Base-by-base conservation (phyloP, 2,888 invertebrate species). In the Synanthedon vespiformis region DNA sequence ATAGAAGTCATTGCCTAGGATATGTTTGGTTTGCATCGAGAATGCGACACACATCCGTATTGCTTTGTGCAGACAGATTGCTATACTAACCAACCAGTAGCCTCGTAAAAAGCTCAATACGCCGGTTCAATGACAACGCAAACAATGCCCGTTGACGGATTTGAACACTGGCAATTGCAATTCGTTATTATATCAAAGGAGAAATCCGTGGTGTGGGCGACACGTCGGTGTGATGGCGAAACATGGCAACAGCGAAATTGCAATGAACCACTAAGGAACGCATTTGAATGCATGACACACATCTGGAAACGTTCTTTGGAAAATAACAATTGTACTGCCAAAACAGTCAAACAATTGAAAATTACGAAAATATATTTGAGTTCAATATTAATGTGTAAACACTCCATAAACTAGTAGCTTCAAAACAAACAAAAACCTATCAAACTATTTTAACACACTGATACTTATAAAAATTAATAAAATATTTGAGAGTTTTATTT, bases 171-270 rank as follows among this genome's bases (percentile, higher is more conserved):
- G 68, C 74, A 73, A 75, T 71, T 73, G 74, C 62, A 70, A 68
- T 70, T 77, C 70, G 71, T 77, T 77, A 74, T 68, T 70, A 61
- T 77, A 82, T 81, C 76, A 80, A 81, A 77, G 77, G 81, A 78
- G 82, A 82, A 80, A 85, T 82, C 81, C 68, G 66, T 60, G 58
- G 60, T 72, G 80, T 79, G 72, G 81, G 81, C 73, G 78, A 68
- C 62, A 60, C 63, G 55, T 4, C 44, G 51, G 13, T 34, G 66
- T 53, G 58, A 59, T 77, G 74, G 74, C 68, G 77, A 80, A 80
- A 81, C 70, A 56, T 59, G 63, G 57, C 58, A 61, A 59, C 61
- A 59, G 60, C 60, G 61, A 67, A 72, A 71, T 65, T 70, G 71
- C 71, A 77, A 64, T 77, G 75, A 73, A 65, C 71, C 72, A 66